A percentile compares a stretch with the other conserved stretches of the same genome.
These are phyloP conservation scores for Camponotus floridanus DNA, from an alignment of 1,140 invertebrate genomes.

Conservation along the genomic window DNA sequence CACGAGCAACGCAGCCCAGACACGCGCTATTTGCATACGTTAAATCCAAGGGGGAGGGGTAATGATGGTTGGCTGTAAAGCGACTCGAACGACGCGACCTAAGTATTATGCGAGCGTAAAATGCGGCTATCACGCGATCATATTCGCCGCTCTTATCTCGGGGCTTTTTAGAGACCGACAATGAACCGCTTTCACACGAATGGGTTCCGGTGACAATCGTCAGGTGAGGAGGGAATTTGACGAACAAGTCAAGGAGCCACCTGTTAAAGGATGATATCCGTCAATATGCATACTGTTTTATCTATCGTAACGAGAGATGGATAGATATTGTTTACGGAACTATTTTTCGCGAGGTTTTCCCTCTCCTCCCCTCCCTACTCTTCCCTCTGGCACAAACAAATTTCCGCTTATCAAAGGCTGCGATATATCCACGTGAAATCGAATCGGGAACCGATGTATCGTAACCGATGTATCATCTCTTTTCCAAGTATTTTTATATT, in stretches of 20 bases:
- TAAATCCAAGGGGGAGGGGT: slow-evolving; percentile 65
- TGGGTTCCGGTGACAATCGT: background rate
- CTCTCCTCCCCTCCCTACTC: background rate
- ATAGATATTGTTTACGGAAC: background rate
- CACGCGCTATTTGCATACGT: slow-evolving; percentile 77
- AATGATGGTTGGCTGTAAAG: slow-evolving; percentile 71
- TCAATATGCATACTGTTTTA: background rate
- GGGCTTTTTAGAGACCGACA: background rate
- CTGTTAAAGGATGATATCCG: background rate
- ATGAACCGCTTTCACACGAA: background rate
- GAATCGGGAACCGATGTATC: slow-evolving; percentile 49
- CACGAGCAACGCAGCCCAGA: slow-evolving; percentile 54
- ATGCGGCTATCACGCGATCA: background rate
- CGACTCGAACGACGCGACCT: slow-evolving; percentile 73
- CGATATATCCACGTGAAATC: slow-evolving; percentile 38
- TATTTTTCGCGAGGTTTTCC: background rate
- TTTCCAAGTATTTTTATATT: slow-evolving; percentile 29
- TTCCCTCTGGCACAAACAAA: background rate
- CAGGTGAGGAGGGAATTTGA: background rate
- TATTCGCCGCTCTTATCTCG: background rate
- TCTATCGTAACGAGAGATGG: background rate
- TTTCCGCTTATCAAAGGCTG: slow-evolving; percentile 47
- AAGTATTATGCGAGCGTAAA: slow-evolving; percentile 56
- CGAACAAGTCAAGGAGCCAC: background rate
- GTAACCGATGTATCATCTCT: slow-evolving; percentile 29